Conservation (phyloP, 2,797 vertebrate genomes). For the Cossypha caffra region DNA sequence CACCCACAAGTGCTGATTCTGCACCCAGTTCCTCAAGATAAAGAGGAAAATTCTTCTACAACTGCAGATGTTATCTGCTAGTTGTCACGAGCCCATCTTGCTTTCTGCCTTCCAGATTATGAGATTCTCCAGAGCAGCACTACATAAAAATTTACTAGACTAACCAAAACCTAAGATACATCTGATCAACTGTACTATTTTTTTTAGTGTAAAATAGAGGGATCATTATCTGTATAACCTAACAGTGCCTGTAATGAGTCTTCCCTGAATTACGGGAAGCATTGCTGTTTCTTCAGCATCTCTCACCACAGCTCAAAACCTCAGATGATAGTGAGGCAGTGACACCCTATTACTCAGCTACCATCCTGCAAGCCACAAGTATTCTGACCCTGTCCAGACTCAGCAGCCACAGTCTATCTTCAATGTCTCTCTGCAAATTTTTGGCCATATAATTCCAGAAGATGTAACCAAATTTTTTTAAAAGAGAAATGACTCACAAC, state of each 20-base stretch:
- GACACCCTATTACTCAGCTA: neutral
- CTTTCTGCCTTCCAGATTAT: neutral
- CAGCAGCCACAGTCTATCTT: neutral
- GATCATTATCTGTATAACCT: neutral
- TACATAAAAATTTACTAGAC: neutral
- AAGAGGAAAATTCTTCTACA: neutral
- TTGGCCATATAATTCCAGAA: neutral
- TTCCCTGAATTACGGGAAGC: neutral
- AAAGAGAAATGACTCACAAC: neutral
- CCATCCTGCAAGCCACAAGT: neutral
- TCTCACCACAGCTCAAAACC: neutral
- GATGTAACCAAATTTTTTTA: neutral
- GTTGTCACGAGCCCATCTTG: neutral
- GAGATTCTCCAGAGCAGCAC: neutral
- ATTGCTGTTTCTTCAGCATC: neutral
- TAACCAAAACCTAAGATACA: neutral
- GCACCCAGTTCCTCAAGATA: neutral
- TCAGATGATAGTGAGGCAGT: neutral
- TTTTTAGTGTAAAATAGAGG: neutral
- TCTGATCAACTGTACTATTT: neutral
- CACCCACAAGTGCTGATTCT: neutral
- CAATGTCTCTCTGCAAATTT: neutral
- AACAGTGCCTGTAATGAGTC: neutral
- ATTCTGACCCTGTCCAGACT: neutral
- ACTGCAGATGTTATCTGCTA: neutral